Evolutionary conservation across 2,797 vertebrate species (phyloP), one percentile per base, ranked within the genome.

Genomic region (Myotis vivesi): DNA sequence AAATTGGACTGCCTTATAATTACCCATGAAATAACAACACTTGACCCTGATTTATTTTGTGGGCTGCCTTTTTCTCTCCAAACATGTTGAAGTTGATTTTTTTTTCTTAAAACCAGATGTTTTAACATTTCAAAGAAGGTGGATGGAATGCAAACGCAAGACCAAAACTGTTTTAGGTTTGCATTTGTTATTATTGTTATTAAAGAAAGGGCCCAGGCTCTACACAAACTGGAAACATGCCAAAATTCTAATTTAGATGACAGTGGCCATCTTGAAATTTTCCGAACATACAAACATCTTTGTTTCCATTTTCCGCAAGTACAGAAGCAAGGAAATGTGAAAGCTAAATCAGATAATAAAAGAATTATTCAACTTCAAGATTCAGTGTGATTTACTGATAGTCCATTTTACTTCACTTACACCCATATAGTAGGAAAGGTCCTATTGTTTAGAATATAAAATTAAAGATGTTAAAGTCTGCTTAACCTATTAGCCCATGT

Each of bases 21-120:
- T 94, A 93, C 64, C 96, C 95, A 1, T 97, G 97, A 97, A 97
- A 97, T 96, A 97, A 96, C 90, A 97, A 96, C 72, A 92, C 96
- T 97, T 97, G 94, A 97, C 97, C 97, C 94, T 97, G 97, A 97
- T 97, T 97, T 97, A 97, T 97, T 96, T 96, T 97, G 97, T 93
- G 97, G 97, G 96, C 64, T 96, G 97, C 86, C 81, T 96, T 97
- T 97, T 97, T 95, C 91, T 95, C 92, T 95, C 91, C 44, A 97
- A 97, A 89, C 94, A 97, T 96, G 94, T 94, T 97, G 93, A 96
- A 97, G 72, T 96, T 92, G 91, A 95, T 92, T 91, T 95, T 97
- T 94, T 93, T 64, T n/a, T 2, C 94, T 87, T 92, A 81, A 96
- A 97, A 96, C 95, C 97, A 97, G 97, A 97, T 97, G 97, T 97